Base-by-base conservation (phyloP, 2,888 invertebrate genomes). In the Andrena bucephala region DNA sequence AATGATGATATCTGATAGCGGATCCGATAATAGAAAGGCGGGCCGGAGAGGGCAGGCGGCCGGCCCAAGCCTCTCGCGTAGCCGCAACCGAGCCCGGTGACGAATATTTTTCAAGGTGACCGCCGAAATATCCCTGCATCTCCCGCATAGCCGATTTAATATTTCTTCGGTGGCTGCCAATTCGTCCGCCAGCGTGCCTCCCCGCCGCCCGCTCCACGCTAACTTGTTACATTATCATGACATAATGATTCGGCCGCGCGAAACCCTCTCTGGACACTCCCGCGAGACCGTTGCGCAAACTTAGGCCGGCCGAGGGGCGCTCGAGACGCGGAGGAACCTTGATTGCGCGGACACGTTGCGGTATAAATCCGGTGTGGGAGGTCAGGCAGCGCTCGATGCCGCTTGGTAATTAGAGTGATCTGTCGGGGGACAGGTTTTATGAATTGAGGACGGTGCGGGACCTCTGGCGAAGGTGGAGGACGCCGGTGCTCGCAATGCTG, bases 51-150 rank as follows among this genome's bases (percentile, higher is more conserved):
- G 77, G 77, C 84, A 86, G 87, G 89, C 88, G 86, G 65, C 71
- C 74, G 76, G 86, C 89, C 89, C 86, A 90, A 42, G 84, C 85
- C 87, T 85, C 83, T 84, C 83, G 57, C 48, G 71, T 69, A 77
- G 60, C 83, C 77, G 76, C 81, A 83, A 75, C 70, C 77, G 68
- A 66, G 72, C 81, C 8, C n/a, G 31, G 79, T 87, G 89, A 89
- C 89, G 85, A 89, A 90, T 85, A 86, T 81, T 85, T 87, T 87
- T 87, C 89, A 90, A 89, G 90, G 89, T 87, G 73, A 87, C 67
- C 70, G 85, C 86, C 84, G 82, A 90, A 90, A 90, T 90, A 89
- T 85, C 81, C 76, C 71, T 71, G 52, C 42, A 54, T 27, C 73
- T 54, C 27, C 67, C 62, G 76, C 77, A 63, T 77, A 79, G 75